phyloP scores from a whole-genome alignment of 2,888 invertebrate species.

The Parnassius smintheus region DNA sequence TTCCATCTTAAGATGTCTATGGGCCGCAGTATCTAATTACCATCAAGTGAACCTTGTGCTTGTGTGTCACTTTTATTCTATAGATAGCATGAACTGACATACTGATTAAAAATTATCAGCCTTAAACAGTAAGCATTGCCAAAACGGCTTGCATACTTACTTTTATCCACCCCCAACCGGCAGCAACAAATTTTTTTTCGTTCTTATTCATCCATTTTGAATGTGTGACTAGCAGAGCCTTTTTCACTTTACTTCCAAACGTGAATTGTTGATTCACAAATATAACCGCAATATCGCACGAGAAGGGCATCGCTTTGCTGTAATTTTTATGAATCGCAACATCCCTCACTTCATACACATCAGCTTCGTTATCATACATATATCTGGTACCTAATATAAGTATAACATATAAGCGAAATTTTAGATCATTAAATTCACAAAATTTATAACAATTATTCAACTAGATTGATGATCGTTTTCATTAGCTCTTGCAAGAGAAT shows the following conservation, averaged over 20 bases:
- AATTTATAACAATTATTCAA: too few species aligned
- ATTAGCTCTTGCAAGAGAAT: too few species aligned
- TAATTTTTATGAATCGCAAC: slow-evolving; percentile 51
- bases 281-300: slow-evolving; percentile 58
- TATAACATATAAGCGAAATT: not conserved
- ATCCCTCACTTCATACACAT: slow-evolving; percentile 37
- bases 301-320: slow-evolving; percentile 44
- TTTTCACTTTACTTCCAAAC: slow-evolving; percentile 43
- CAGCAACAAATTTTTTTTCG: slow-evolving; percentile 41
- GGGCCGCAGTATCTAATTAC: too few species aligned
- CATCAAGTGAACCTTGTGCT: too few species aligned
- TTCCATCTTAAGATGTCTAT: too few species aligned
- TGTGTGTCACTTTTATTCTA: too few species aligned
- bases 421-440: too few species aligned
- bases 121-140: too few species aligned
- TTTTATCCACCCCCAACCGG: slow-evolving; percentile 63
- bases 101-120: too few species aligned
- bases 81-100: too few species aligned
- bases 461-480: too few species aligned
- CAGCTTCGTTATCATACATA: slow-evolving; percentile 45
- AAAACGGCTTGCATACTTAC: slow-evolving; percentile 36
- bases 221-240: slow-evolving; percentile 46
- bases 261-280: slow-evolving; percentile 44
- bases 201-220: slow-evolving; percentile 50
- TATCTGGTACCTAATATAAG: slow-evolving; percentile 49